Evolutionary conservation across 37 sponge, comb jelly and placozoan genomes (phyloP).

Genomic region (Diacarnus erythraeanus): DNA sequence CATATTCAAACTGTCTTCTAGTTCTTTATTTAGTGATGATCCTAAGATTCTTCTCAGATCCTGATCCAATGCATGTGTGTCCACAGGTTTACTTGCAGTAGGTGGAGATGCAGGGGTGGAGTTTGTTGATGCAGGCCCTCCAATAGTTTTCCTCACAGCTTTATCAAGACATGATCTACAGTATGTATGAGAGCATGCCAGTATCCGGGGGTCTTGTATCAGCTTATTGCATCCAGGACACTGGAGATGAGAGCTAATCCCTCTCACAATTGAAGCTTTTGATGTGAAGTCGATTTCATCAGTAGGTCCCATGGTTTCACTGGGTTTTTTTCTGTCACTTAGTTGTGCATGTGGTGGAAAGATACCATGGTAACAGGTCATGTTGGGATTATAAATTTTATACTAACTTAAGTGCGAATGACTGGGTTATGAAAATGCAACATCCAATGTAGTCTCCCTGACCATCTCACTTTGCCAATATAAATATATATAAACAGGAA

Average conservation of each 20-base stretch:
- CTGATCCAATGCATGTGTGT: background rate
- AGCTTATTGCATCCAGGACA: constrained; percentile 38
- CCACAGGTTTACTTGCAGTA: background rate
- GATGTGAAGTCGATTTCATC: constrained; percentile 14
- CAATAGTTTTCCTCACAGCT: background rate
- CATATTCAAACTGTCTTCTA: background rate
- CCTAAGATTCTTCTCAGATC: background rate
- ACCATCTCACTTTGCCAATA: too few species aligned
- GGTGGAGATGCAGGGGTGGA: background rate
- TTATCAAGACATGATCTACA: constrained; percentile 43
- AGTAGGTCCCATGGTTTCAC: background rate
- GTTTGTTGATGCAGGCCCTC: background rate
- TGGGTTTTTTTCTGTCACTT: background rate
- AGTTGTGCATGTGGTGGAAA: background rate
- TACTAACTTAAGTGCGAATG: too few species aligned
- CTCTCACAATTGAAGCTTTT: constrained; percentile 12
- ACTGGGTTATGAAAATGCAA: too few species aligned
- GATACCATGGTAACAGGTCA: background rate
- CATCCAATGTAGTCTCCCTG: too few species aligned
- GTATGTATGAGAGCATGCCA: constrained; percentile 56
- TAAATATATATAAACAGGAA: too few species aligned
- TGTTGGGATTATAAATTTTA: background rate
- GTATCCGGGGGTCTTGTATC: constrained; percentile 38
- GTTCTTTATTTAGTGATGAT: background rate
- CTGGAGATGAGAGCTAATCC: constrained; percentile 44